phyloP scores from a whole-genome alignment of 2,888 invertebrate genomes.

The Nemotelus pantherinus region DNA sequence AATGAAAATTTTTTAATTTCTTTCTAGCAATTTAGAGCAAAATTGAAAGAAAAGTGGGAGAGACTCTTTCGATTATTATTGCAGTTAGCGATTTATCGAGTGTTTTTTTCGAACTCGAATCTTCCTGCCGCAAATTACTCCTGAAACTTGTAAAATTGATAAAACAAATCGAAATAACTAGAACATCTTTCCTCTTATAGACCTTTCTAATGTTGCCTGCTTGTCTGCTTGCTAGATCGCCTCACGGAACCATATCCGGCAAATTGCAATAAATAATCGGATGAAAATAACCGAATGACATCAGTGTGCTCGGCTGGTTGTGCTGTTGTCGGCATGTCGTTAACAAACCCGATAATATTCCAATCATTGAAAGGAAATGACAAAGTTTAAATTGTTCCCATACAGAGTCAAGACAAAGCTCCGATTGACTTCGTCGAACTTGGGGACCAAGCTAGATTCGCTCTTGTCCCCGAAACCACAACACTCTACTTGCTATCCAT shows the following conservation, averaged over 20 bases:
- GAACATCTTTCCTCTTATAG: conserved; percentile 15
- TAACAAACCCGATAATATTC: conserved; percentile 34
- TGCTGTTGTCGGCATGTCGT: neutral
- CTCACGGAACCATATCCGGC: conserved; percentile 29
- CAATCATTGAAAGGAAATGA: conserved; percentile 42
- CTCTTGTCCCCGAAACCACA: neutral
- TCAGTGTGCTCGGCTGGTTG: conserved; percentile 4
- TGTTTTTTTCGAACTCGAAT: too few relatives aligned
- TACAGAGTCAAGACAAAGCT: conserved; percentile 1
- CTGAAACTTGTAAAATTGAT: too few relatives aligned
- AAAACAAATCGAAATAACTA: conserved; percentile 9
- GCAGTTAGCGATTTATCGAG: too few relatives aligned
- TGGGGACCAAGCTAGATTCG: neutral
- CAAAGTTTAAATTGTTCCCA: conserved; percentile 30
- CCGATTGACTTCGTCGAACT: neutral
- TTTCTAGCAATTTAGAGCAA: too few relatives aligned
- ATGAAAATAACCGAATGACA: conserved; percentile 36
- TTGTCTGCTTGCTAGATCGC: neutral
- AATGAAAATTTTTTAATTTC: too few relatives aligned
- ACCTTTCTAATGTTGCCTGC: neutral
- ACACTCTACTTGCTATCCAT: neutral
- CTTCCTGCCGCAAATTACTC: too few relatives aligned
- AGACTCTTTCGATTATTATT: too few relatives aligned
- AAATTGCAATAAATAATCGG: conserved; percentile 33
- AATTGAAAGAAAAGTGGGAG: too few relatives aligned